Conservation (phyloP, 1,140 invertebrate genomes). For the Saxidomus purpurata region DNA sequence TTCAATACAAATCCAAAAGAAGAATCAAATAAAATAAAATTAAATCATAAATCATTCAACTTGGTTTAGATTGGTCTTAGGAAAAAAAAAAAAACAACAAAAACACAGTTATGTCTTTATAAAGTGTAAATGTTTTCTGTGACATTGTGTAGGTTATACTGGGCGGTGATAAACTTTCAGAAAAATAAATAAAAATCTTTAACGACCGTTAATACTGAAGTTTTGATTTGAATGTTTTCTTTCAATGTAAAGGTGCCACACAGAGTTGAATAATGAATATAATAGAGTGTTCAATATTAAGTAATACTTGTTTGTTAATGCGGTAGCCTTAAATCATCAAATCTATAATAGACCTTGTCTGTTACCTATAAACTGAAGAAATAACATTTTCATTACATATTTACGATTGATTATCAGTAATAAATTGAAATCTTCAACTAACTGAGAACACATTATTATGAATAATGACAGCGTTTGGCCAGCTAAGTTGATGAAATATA, state of each 20-base stretch:
- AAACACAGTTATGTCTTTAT: no score
- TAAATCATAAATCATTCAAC: no score
- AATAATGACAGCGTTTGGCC: not conserved
- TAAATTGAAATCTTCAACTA: conserved; percentile 6
- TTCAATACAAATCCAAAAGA: no score
- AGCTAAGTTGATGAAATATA: not conserved
- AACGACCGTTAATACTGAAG: not conserved
- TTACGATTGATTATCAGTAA: conserved; percentile 28
- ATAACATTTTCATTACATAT: conserved; percentile 4
- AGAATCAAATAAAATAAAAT: no score
- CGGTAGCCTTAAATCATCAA: not conserved
- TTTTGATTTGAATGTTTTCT: not conserved
- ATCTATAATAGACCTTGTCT: not conserved
- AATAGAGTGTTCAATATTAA: conserved; percentile 8
- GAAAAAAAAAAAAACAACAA: no score
- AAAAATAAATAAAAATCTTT: not conserved
- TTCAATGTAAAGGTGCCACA: no score
- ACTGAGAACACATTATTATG: no score
- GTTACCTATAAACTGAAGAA: not conserved
- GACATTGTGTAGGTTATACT: no score
- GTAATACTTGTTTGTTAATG: not conserved
- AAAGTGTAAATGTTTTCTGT: no score
- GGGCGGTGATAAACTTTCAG: no score
- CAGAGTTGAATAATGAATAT: not conserved
- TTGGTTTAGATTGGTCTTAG: no score